A percentile compares a stretch with the other conserved stretches of the same genome.
phyloP scores from a whole-genome alignment of 2,797 vertebrate genomes.

The Carapus acus region DNA sequence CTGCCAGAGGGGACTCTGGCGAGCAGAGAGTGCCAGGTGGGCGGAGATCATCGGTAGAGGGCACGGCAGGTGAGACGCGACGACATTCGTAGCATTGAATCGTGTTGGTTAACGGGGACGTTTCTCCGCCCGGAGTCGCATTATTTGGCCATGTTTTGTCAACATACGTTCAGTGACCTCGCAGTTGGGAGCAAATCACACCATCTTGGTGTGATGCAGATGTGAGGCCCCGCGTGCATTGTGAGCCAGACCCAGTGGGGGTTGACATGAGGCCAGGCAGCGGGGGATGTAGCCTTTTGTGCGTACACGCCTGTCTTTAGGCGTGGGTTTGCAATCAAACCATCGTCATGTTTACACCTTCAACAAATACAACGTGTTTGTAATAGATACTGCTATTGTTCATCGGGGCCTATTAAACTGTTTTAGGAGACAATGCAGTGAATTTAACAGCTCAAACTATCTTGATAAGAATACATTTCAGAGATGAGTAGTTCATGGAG shows the following conservation, averaged over 20 bases:
- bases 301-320: neutral
- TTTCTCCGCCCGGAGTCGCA: too few species aligned
- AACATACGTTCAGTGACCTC: too few species aligned
- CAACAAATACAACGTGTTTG: constrained; percentile 32
- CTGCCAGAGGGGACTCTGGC: too few species aligned
- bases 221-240: neutral
- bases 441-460: neutral
- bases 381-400: constrained; percentile 4
- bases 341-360: constrained; percentile 37
- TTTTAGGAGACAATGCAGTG: neutral
- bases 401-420: constrained; percentile 1
- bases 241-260: neutral
- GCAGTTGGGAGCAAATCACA: too few species aligned
- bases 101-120: too few species aligned
- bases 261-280: neutral
- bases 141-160: too few species aligned
- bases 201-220: too few species aligned
- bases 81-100: too few species aligned
- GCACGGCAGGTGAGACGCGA: too few species aligned
- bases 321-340: constrained; percentile 51
- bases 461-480: neutral
- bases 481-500: neutral
- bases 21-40: too few species aligned
- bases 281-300: neutral
- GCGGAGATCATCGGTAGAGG: too few species aligned